phyloP scores from a whole-genome alignment of 92 coral and sea anemone species.

The Paramuricea clavata region DNA sequence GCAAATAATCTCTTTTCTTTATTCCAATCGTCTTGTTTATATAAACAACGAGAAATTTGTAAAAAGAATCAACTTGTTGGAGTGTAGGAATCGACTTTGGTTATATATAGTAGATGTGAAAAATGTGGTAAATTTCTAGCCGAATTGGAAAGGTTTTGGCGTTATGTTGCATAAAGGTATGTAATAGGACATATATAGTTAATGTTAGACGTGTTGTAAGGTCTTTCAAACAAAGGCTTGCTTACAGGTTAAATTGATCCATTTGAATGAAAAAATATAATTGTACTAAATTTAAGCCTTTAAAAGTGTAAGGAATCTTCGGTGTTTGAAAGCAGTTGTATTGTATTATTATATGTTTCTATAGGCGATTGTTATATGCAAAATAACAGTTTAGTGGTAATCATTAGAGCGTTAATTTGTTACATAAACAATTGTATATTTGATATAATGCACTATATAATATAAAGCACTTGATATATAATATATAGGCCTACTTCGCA shows the following conservation, averaged over 20 bases:
- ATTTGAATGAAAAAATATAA: neutral
- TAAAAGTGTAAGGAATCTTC: too few relatives aligned
- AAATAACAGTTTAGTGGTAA: neutral
- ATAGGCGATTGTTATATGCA: neutral
- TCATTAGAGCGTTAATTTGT: neutral
- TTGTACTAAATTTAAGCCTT: too few relatives aligned
- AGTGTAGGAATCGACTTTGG: neutral
- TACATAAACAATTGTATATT: neutral
- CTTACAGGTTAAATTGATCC: neutral
- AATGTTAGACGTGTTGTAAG: neutral
- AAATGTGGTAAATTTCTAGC: neutral
- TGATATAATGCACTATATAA: too few relatives aligned
- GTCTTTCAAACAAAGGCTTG: neutral
- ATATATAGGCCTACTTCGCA: too few relatives aligned
- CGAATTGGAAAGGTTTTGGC: neutral
- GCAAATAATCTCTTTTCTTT: neutral
- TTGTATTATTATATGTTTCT: neutral
- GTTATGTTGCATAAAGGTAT: constrained; percentile 1
- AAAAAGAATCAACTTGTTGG: neutral
- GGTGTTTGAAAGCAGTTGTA: neutral
- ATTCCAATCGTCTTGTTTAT: neutral
- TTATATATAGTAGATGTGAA: neutral
- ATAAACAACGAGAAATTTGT: constrained; percentile 3
- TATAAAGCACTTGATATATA: too few relatives aligned
- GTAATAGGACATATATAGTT: neutral